Base-by-base conservation (phyloP, 2,888 invertebrate species). In the Drosophila peninsularis region DNA sequence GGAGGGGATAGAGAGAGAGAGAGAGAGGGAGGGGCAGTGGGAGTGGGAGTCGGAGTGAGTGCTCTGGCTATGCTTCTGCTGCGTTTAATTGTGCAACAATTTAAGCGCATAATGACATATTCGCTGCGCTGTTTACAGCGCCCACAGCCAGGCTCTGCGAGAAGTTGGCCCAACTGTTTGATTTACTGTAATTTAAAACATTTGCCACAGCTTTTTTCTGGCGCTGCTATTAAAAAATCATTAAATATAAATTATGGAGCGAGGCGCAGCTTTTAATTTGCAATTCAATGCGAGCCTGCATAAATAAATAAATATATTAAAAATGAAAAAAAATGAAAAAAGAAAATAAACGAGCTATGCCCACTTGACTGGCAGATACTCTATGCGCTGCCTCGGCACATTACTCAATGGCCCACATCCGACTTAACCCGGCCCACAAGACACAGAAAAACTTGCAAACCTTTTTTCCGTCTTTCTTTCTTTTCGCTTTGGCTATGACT, bases 51-150 rank as follows among this genome's bases (percentile, higher is more conserved):
- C 21, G 13, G 5, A 10, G 47, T 10, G 13, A 30, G 21, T 52
- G 52, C 52, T 37, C 36, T 52, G 52, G 52, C 36, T 52, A 30
- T 30, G 19, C 47, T 32, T 11, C 47, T 19, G 10, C 47, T 19
- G 3, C 36, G 50, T 69, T 79, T 82, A 82, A 81, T 82, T 84
- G 80, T 77, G 72, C 74, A 78, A 80, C 82, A 82, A 78, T 82
- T 82, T 84, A 72, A 82, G 82, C 75, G 71, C 68, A 78, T 80
- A 76, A 83, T 84, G 44, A 76, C 64, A 47, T 45, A 68, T 62
- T 55, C 60, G 62, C 58, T 45, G 55, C 68, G 68, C 62, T 61
- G 62, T 78, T 34, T 5, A 45, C 41, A 13, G 27, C 30, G n/a
- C 64, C n/a, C 56, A 60, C 56, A 21, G 34, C 19, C 1, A 30